Evolutionary conservation across 2,797 vertebrate species (phyloP).

Genomic region (Clarias platycephalus): DNA sequence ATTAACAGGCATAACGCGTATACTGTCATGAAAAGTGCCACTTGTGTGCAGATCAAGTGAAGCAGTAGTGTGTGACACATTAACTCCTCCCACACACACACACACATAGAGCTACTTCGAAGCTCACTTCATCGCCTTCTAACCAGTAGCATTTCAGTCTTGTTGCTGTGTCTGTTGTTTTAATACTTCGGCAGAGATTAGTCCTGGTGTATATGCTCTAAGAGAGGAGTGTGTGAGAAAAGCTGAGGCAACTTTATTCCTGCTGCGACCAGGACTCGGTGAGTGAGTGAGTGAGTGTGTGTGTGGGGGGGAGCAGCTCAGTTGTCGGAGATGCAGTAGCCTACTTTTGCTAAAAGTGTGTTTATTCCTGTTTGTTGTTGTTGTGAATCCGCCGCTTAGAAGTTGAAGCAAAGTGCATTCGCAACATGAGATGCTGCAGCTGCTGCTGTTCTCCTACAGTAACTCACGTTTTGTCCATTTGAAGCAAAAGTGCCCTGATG

Average conservation of each 20-base stretch:
- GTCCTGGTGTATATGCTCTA: not conserved
- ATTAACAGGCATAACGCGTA: slow-evolving; percentile 12
- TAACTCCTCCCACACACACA: slow-evolving; percentile 42
- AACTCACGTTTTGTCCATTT: not conserved
- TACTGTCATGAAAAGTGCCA: slow-evolving; percentile 17
- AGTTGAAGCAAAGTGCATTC: not conserved
- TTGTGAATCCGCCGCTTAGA: not conserved
- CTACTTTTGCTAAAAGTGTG: too few species aligned
- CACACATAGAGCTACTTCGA: slow-evolving; percentile 16
- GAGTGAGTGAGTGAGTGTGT: slow-evolving; percentile 3
- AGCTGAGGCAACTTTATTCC: not conserved
- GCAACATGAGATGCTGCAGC: not conserved
- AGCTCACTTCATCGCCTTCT: slow-evolving; percentile 19
- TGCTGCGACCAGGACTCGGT: not conserved
- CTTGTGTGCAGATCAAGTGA: slow-evolving; percentile 40
- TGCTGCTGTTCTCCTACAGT: not conserved
- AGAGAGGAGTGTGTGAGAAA: not conserved
- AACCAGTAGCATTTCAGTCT: not conserved
- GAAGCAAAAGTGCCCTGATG: slow-evolving; percentile 1
- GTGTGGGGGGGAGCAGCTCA: not conserved
- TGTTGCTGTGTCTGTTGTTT: not conserved
- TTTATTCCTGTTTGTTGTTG: not conserved
- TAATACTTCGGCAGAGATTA: not conserved
- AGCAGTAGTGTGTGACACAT: not conserved
- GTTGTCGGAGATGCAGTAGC: not conserved